phyloP scores from a whole-genome alignment of 2,113 vertebrate genomes.

The Platichthys stellatus region DNA sequence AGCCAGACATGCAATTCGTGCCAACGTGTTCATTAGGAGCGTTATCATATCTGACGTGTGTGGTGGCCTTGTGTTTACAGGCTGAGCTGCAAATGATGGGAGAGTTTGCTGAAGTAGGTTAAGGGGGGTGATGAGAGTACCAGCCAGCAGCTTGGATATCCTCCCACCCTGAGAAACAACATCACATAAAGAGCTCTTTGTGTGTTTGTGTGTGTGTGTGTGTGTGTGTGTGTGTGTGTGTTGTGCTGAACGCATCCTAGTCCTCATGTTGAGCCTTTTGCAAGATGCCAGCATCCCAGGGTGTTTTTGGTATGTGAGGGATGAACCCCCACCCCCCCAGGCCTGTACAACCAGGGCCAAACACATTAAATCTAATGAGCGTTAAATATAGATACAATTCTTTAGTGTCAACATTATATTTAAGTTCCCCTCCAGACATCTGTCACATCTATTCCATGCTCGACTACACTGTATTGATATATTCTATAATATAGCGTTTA shows the following conservation, averaged over 20 bases:
- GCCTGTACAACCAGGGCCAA: neutral
- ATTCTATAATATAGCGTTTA: too few species aligned
- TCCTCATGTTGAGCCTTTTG: conserved; percentile 66
- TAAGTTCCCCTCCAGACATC: too few species aligned
- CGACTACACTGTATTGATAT: too few species aligned
- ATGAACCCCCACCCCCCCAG: neutral
- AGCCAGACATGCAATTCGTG: conserved; percentile 17
- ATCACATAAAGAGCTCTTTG: conserved; percentile 80
- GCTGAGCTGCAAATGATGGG: conserved; percentile 10
- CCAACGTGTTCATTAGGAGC: neutral
- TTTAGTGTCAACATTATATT: too few species aligned
- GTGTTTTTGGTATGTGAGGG: conserved; percentile 9
- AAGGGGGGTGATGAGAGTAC: conserved; percentile 40
- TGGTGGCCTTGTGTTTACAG: neutral
- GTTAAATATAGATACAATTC: neutral
- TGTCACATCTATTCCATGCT: too few species aligned
- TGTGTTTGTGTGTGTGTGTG: neutral
- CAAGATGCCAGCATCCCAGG: conserved; percentile 58
- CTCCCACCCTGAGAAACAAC: conserved; percentile 73
- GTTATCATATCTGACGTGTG: neutral
- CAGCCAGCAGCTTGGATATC: conserved; percentile 64
- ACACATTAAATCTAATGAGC: neutral
- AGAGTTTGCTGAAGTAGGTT: conserved; percentile 18
- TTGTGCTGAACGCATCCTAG: conserved; percentile 65
- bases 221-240: conserved; percentile 3